phyloP scores from a whole-genome alignment of 2,113 vertebrate genomes.

The Scopus umbretta region DNA sequence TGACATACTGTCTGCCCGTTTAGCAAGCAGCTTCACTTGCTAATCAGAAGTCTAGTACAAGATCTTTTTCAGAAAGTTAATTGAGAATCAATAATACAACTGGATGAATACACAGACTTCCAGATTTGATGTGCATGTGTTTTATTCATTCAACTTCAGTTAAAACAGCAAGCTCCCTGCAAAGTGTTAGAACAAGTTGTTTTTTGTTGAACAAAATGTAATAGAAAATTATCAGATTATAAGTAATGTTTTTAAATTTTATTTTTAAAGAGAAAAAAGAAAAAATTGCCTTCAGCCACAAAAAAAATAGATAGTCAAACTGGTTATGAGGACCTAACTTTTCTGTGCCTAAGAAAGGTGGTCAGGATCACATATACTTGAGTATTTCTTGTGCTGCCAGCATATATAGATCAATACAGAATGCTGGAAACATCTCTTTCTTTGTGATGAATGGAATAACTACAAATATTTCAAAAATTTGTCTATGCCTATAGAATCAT shows the following conservation, averaged over 20 bases:
- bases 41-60: background rate
- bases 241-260: background rate
- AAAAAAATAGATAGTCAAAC: background rate
- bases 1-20: background rate
- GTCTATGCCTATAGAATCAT: background rate
- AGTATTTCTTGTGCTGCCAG: background rate
- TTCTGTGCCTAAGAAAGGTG: background rate
- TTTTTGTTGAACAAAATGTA: background rate
- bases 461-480: background rate
- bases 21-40: background rate
- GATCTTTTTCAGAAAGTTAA: background rate
- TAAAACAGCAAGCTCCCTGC: background rate
- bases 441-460: background rate
- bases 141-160: background rate
- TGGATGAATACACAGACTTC: background rate
- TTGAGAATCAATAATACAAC: background rate
- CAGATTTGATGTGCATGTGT: background rate
- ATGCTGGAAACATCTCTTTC: background rate
- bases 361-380: background rate
- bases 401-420: background rate
- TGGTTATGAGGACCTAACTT: background rate
- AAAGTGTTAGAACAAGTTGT: rapidly evolving
- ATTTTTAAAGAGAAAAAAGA: no score
- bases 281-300: background rate
- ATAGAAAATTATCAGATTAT: background rate